Evolutionary conservation across 2,888 invertebrate genomes (phyloP), one percentile per base, ranked within the genome.

Genomic region (Oasisia sp.): DNA sequence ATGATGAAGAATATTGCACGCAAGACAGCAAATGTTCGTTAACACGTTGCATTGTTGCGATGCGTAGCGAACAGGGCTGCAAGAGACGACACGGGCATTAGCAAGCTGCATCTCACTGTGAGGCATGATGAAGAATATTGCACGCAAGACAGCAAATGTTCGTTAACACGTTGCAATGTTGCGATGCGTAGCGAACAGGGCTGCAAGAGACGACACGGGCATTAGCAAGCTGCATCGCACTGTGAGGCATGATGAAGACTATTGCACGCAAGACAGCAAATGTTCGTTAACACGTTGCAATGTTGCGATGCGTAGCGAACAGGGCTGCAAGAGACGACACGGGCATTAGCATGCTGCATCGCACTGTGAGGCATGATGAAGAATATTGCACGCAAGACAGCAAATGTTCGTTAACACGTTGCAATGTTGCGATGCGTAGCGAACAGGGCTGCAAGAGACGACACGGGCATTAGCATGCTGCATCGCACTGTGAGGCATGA

Each of bases 61-160:
- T 99, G 96, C 91, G 98, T 98, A 14, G 98, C 98, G 94, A 98
- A 98, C 32, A 99, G 97, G 19, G 96, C 96, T 96, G 95, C 14
- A 92, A 93, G 14, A 27, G n/a, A 44, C 89, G 32, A 90, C 27
- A 44, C 44, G 0, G 14, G 74, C 74, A 19, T 74, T 74, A 74
- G 27, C 74, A 74, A 19, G 14, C 19, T 19, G 74, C 74, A 74
- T 19, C 27, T 27, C 1, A 74, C 19, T 4, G 27, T 1, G 74
- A 74, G 99, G 96, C n/a, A n/a, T n/a, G n/a, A 98, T 98, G 94
- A 98, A 98, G n/a, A n/a, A n/a, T n/a, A n/a, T n/a, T n/a, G n/a
- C n/a, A n/a, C n/a, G n/a, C n/a, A 32, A 91, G 32, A 38, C 89
- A 44, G 45, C 9, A 44, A 38, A 58, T 45, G 45, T 45, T 45